A percentile compares a stretch with the other conserved stretches of the same genome.
phyloP scores from a whole-genome alignment of 2,113 vertebrate species.

The Chauna torquata region DNA sequence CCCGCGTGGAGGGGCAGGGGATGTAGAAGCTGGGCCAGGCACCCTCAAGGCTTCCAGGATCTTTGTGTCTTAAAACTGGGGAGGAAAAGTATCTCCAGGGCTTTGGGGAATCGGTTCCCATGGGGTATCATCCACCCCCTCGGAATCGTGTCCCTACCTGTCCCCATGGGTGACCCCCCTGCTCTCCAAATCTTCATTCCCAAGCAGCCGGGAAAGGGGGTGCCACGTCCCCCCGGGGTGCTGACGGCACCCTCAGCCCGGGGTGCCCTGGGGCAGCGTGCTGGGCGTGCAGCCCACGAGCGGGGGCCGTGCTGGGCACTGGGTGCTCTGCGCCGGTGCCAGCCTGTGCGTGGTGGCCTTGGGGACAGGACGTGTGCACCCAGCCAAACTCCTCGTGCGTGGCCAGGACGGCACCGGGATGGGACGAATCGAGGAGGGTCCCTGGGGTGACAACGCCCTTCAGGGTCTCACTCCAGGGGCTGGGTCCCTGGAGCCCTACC shows the following conservation, averaged over 20 bases:
- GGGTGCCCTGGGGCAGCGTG: neutral
- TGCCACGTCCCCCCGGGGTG: rapidly evolving
- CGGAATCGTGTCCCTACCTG: neutral
- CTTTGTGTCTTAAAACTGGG: neutral
- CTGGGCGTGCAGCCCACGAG: neutral
- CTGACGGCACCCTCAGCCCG: no score
- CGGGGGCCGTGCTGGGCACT: neutral
- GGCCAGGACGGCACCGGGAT: neutral
- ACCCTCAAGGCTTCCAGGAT: neutral
- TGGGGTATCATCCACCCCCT: neutral
- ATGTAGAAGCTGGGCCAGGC: neutral
- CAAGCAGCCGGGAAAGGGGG: neutral
- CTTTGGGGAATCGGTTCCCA: neutral
- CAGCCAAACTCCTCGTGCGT: rapidly evolving
- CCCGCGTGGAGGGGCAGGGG: no score
- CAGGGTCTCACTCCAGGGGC: no score
- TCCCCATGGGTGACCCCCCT: rapidly evolving
- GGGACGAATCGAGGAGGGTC: neutral
- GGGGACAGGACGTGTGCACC: neutral
- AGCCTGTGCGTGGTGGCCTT: neutral
- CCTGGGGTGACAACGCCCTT: neutral
- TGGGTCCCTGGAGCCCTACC: neutral
- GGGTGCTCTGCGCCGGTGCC: neutral
- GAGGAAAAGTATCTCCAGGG: neutral
- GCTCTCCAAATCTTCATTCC: neutral